These are phyloP conservation scores for Hemicrepidius hirtus DNA, from an alignment of 2,888 invertebrate species.

Conservation along the genomic window DNA sequence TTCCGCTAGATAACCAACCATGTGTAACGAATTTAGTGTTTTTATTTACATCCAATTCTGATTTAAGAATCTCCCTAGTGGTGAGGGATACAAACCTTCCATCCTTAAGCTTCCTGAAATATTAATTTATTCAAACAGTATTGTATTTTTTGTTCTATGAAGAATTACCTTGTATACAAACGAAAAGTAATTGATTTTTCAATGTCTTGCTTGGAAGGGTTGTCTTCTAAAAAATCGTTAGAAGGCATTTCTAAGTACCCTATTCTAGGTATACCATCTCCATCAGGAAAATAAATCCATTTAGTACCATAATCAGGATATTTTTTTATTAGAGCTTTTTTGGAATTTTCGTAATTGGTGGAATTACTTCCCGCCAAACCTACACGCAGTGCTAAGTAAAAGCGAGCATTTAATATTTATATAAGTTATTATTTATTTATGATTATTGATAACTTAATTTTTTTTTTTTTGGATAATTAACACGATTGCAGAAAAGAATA, in stretches of 20 bases:
- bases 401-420: too few relatives aligned
- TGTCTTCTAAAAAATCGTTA: neutral
- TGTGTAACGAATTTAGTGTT: slow-evolving; percentile 74
- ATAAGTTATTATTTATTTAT: too few relatives aligned
- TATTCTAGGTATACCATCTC: slow-evolving; percentile 14
- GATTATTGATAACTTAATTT: too few relatives aligned
- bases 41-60: slow-evolving; percentile 42
- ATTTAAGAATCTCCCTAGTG: slow-evolving; percentile 8
- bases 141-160: neutral
- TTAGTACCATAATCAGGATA: slow-evolving; percentile 33
- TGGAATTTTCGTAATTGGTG: slow-evolving; percentile 3
- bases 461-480: too few relatives aligned
- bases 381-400: too few relatives aligned
- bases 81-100: neutral
- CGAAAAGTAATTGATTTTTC: slow-evolving; percentile 39
- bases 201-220: slow-evolving; percentile 13
- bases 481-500: too few relatives aligned
- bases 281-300: slow-evolving; percentile 38
- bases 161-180: slow-evolving; percentile 43
- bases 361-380: neutral
- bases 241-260: slow-evolving; percentile 17
- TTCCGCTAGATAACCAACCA: slow-evolving; percentile 73
- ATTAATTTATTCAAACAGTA: too few relatives aligned
- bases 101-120: neutral
- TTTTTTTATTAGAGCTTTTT: neutral